Conservation (phyloP, 2,797 vertebrate species). For the Anabas testudineus region DNA sequence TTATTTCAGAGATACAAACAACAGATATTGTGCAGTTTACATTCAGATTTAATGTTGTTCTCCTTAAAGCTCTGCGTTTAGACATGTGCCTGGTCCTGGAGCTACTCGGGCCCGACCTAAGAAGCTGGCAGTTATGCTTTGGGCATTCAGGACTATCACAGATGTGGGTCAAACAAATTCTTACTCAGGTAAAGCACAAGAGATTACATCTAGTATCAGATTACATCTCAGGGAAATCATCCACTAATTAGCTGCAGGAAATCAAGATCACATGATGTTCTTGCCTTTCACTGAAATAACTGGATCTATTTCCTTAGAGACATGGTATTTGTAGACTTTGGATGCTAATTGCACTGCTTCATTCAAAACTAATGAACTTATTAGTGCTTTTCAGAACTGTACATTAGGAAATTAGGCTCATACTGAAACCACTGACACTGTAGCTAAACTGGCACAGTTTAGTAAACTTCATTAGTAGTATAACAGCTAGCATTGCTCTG, state of each 20-base stretch:
- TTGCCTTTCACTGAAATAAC: neutral
- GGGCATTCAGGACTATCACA: slow-evolving; percentile 81
- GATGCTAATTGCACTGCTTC: neutral
- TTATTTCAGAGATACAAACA: neutral
- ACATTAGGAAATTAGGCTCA: no score
- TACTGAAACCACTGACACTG: neutral
- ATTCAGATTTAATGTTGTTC: neutral
- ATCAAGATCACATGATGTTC: neutral
- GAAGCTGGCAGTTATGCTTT: slow-evolving; percentile 82
- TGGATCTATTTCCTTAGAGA: no score
- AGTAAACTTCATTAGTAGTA: no score
- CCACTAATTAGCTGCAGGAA: neutral
- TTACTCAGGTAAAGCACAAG: slow-evolving; percentile 83
- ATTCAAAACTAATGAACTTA: no score
- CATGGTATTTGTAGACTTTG: neutral
- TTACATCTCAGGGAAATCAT: neutral
- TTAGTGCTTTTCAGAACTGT: no score
- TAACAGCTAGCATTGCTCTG: no score
- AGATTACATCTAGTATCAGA: neutral
- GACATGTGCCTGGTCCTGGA: slow-evolving; percentile 90
- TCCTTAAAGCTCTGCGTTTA: slow-evolving; percentile 66
- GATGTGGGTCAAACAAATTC: slow-evolving; percentile 84
- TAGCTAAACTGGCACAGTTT: no score
- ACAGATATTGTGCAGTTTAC: neutral
- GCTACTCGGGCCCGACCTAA: slow-evolving; percentile 87